phyloP scores from a whole-genome alignment of 2,797 vertebrate species.

The Chelonia mydas region DNA sequence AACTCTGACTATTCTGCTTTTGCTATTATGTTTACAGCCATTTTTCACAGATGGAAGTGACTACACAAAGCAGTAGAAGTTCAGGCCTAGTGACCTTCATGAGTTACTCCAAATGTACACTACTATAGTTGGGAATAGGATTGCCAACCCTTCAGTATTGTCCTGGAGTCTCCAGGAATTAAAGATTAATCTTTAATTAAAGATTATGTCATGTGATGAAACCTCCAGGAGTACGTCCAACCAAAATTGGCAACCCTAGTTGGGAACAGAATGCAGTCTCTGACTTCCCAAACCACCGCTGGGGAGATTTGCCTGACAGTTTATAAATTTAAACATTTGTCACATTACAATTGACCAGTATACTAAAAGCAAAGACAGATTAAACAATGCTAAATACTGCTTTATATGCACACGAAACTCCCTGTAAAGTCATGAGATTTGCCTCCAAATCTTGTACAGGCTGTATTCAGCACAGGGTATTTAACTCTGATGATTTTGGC shows the following conservation, averaged over 20 bases:
- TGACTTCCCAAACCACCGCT: not conserved
- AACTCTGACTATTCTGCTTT: not conserved
- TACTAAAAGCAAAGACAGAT: not conserved
- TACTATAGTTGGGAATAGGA: not conserved
- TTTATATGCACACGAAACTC: too few species aligned
- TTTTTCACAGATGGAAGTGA: not conserved
- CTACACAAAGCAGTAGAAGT: not conserved
- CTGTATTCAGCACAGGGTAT: not conserved
- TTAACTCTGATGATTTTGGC: not conserved
- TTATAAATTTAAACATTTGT: not conserved
- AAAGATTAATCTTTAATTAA: too few species aligned
- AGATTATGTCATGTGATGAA: too few species aligned
- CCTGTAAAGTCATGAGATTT: not conserved
- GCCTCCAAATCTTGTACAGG: not conserved
- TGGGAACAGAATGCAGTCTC: not conserved
- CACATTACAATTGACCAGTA: not conserved
- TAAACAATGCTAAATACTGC: not conserved
- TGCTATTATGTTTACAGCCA: not conserved
- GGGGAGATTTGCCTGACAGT: not conserved
- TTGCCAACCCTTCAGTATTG: too few species aligned
- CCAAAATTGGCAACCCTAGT: not conserved
- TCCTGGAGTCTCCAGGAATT: too few species aligned
- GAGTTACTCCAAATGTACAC: not conserved
- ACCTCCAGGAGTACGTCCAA: too few species aligned
- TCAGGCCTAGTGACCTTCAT: not conserved